phyloP scores from a whole-genome alignment of 1,140 invertebrate species.

The Ectropis grisescens region DNA sequence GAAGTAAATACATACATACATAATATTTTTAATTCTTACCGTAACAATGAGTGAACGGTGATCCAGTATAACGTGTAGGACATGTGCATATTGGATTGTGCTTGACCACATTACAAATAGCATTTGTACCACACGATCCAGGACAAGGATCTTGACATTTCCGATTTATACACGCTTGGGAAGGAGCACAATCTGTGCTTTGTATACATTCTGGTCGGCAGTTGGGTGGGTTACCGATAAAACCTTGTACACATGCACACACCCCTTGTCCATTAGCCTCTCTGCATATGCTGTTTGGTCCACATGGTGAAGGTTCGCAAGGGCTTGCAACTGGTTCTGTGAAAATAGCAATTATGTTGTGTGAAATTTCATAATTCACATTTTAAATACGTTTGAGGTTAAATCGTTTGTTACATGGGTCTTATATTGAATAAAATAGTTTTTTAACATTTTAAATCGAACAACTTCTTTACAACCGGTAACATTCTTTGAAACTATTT shows the following conservation, averaged over 20 bases:
- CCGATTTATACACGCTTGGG: slow-evolving; percentile 79
- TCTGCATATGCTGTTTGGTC: slow-evolving; percentile 80
- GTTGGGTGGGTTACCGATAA: slow-evolving; percentile 77
- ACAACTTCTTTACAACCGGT: too few species aligned
- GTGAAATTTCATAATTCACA: too few species aligned
- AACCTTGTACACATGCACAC: slow-evolving; percentile 78
- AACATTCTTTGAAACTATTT: too few species aligned
- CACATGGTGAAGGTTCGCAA: slow-evolving; percentile 82
- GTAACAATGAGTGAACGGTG: slow-evolving; percentile 80
- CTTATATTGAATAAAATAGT: too few species aligned
- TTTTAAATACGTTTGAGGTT: too few species aligned
- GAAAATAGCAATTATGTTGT: too few species aligned
- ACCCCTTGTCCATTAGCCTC: slow-evolving; percentile 75
- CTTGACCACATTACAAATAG: slow-evolving; percentile 79
- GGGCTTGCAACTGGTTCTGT: slow-evolving; percentile 54
- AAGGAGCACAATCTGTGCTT: slow-evolving; percentile 77
- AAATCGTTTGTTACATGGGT: too few species aligned
- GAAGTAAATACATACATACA: neutral
- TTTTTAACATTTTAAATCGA: too few species aligned
- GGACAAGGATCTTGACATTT: slow-evolving; percentile 84
- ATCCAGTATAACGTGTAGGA: slow-evolving; percentile 77
- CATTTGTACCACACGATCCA: slow-evolving; percentile 80
- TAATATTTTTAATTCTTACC: slow-evolving; percentile 42
- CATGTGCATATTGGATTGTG: slow-evolving; percentile 84
- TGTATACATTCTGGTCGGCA: slow-evolving; percentile 83